A percentile compares a stretch with the other conserved stretches of the same genome.
Evolutionary conservation across 2,888 invertebrate genomes (phyloP).

Genomic region (Seira ritae): DNA sequence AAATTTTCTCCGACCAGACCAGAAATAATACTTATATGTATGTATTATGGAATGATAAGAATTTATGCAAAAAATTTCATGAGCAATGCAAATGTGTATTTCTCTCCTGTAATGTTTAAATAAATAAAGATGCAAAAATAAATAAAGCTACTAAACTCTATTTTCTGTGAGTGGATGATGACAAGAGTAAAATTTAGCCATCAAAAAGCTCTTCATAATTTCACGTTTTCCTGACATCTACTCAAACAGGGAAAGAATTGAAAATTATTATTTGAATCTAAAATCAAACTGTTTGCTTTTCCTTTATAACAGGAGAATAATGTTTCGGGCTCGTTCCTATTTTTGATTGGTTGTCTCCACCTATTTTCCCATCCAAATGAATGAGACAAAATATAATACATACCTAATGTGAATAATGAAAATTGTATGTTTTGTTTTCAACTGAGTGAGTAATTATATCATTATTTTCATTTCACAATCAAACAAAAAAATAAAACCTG

Average conservation of each 20-base stretch:
- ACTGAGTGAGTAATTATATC: constrained; percentile 58
- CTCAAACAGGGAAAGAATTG: constrained; percentile 50
- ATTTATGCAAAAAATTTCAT: no score
- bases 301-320: constrained; percentile 3
- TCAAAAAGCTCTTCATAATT: constrained; percentile 36
- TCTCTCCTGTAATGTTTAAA: neutral
- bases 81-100: no score
- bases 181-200: neutral
- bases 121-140: constrained; percentile 3
- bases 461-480: constrained; percentile 16
- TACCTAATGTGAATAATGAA: neutral
- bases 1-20: no score
- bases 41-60: no score
- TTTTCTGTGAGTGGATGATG: neutral
- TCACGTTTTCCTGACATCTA: constrained; percentile 62
- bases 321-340: neutral
- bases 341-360: neutral
- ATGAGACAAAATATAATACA: neutral
- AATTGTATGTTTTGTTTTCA: constrained; percentile 24
- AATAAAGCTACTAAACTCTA: neutral
- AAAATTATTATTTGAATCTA: constrained; percentile 50
- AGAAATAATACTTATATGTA: no score
- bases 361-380: neutral
- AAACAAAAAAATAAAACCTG: constrained; percentile 27
- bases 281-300: constrained; percentile 50